Evolutionary conservation across 92 coral and sea anemone species (phyloP), one percentile per base, ranked within the genome.

Genomic region (Desmophyllum pertusum): DNA sequence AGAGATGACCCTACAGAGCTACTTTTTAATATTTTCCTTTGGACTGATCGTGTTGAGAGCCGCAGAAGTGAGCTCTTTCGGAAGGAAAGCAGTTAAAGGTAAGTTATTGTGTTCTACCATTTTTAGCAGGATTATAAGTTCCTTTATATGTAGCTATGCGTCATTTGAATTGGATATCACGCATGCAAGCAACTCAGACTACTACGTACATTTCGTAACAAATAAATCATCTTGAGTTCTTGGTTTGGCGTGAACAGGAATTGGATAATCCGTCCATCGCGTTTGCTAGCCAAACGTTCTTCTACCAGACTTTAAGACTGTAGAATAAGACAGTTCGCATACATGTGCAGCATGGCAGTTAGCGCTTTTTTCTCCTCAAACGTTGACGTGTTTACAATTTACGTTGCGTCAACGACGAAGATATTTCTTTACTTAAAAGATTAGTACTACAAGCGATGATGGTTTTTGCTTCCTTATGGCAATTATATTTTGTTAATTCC

Each of bases 31-130:
- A 71, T 41, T 82, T 39, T 71, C 59, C 57, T 53, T 55, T 30
- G 86, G 79, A 14, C 72, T 82, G 48, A 31, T 82, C 36, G 52
- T 42, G 70, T 41, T 71, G 86, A 82, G 86, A 36, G 33, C 45
- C 0, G 61, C 30, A 5, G 55, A 53, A 41, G 57, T 53, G 67
- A 81, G 78, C 70, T 37, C 70, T 38, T 31, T 53, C 53, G 70
- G 77, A 70, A 57, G 37, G 17, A 71, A 19, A 18, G 4, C 69
- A 39, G 5, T 43, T 27, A 57, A 55, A 82, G 86, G 86, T 82
- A 72, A 25, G 79, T 41, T 41, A 41, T 23, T 70, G 55, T 27
- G 27, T 14, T 29, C 55, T 65, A 14, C 53, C 61, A 63, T 33
- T 67, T 37, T 18, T 67, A 37, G 25, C 25, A 37, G 11, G n/a